Base-by-base conservation (phyloP, 2,797 vertebrate genomes). In the Aythya fuligula region DNA sequence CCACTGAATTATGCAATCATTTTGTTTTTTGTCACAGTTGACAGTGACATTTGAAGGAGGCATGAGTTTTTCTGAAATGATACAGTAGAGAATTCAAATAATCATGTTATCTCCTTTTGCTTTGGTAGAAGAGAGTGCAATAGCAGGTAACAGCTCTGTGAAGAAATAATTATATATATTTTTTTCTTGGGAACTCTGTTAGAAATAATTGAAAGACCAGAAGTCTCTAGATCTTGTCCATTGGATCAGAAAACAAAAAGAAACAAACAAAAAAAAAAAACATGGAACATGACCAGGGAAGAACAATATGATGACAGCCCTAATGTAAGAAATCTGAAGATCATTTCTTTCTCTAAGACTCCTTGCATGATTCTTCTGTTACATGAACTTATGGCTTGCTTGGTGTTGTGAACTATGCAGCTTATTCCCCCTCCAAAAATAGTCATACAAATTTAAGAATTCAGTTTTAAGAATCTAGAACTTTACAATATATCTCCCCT, bases 41-140 rank as follows among this genome's bases (percentile, higher is more conserved):
- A 94, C 87, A 84, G 72, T 86, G 66, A 96, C 91, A 69, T 94
- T 88, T 88, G 85, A 86, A 34, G 96, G 96, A 84, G 96, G 87
- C 79, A 86, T 81, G 25, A 96, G 90, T 5, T 91, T 95, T 94
- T 96, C 96, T 96, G 95, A 88, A 95, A 96, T 69, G 2, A 90
- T 69, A 94, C 21, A 84, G 58, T 3, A 70, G 88, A 70, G 14
- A 91, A 73, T 73, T 66, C 10, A 85, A 85, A 87, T 56, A 79
- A 64, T 81, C 0, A 22, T 4, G 36, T 67, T 4, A 53, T 64
- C 28, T 28, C 15, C 67, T 87, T 89, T 92, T 82, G 3, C 27
- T 87, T 85, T 67, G 30, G 30, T 61, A 51, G 67, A 61, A 72
- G 6, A 57, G 5, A 49, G 2, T 61, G 8, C 10, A 84, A 71